Percentiles rank a stretch among this genome's conserved stretches.
Conservation (phyloP, 2,888 invertebrate species). For the Agrilus cyanescens region DNA sequence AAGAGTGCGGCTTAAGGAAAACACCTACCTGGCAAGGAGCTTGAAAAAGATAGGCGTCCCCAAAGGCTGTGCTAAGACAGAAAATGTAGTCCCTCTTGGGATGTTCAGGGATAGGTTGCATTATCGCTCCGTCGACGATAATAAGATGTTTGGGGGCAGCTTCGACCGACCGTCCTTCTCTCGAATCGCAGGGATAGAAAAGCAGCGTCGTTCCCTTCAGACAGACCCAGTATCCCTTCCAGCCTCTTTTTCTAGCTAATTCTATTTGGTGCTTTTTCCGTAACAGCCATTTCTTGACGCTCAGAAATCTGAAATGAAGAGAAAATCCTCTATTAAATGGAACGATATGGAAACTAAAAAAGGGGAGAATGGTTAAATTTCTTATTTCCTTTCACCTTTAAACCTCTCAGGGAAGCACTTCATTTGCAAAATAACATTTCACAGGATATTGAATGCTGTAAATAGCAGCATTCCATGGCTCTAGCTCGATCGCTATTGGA, state of each 20-base stretch:
- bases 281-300: conserved; percentile 95
- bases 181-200: conserved; percentile 91
- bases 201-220: conserved; percentile 91
- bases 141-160: conserved; percentile 91
- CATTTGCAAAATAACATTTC: too few species aligned
- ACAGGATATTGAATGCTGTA: too few species aligned
- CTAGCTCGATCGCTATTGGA: too few species aligned
- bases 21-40: conserved; percentile 64
- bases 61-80: conserved; percentile 95
- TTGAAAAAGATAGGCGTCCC: conserved; percentile 96
- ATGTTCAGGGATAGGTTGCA: conserved; percentile 98
- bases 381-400: too few species aligned
- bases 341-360: neutral
- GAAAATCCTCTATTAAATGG: neutral
- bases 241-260: conserved; percentile 87
- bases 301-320: conserved; percentile 66
- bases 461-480: too few species aligned
- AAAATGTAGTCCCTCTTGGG: conserved; percentile 96
- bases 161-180: conserved; percentile 81
- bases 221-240: conserved; percentile 99
- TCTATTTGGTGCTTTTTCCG: conserved; percentile 96
- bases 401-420: too few species aligned
- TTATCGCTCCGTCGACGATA: conserved; percentile 92
- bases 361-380: too few species aligned
- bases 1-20: too few species aligned